Evolutionary conservation across 2,888 invertebrate species (phyloP), one percentile per base, ranked within the genome.

Genomic region (Geophilus truncorum): DNA sequence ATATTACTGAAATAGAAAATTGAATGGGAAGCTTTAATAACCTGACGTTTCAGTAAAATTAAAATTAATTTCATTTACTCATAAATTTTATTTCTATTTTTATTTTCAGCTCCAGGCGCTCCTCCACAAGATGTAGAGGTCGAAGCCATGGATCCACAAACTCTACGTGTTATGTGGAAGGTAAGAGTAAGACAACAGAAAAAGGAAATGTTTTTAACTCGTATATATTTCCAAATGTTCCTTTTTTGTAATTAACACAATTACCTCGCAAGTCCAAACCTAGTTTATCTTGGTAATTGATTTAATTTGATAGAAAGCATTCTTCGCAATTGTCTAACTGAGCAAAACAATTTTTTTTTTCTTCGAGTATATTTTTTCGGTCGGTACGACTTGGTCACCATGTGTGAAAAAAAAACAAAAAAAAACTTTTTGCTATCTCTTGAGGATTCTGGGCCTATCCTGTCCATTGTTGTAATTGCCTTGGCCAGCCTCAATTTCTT

Each of bases 161-260:
- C 86, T 10, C 82, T 87, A 0, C 84, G 85, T 81, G 85, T 87
- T 21, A 84, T 85, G 6, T 87, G 87, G 28, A 82, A 91, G 82
- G 82, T 82, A 82, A 34, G 84, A 79, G 30, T 7, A 21, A 3
- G 3, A n/a, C 1, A 4, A 70, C 5, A 10, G 10, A 28, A 25
- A 70, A 23, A 4, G 25, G 25, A 28, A 23, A 23, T 28, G n/a
- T 70, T 23, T 23, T 70, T 70, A 25, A 25, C 70, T 70, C 28
- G 10, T 70, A 28, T n/a, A n/a, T n/a, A n/a, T n/a, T n/a, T n/a
- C n/a, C n/a, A n/a, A n/a, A n/a, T 23, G 5, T 70, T 23, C 28
- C 25, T 25, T 70, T 70, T 70, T 70, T 62, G 28, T 28, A 70
- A 70, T 70, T 70, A 70, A 70, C 70, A 28, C 70, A 70, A 70